A percentile compares a stretch with the other conserved stretches of the same genome.
These are phyloP conservation scores for Camarhynchus parvulus DNA, from an alignment of 2,113 vertebrate species.

Conservation along the genomic window DNA sequence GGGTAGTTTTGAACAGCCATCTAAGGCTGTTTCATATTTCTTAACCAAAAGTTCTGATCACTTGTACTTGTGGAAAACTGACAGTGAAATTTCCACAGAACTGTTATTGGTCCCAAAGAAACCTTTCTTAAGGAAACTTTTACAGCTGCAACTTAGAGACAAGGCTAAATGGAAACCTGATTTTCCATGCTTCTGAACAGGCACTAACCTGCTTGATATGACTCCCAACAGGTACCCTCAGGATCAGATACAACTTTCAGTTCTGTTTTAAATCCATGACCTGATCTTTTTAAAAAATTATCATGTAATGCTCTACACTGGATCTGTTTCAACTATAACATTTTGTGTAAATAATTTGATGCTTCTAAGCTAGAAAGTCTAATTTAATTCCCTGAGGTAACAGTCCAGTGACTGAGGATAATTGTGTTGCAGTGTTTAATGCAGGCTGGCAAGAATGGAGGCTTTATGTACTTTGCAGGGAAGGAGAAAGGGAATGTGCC, in stretches of 20 bases:
- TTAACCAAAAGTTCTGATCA: not conserved
- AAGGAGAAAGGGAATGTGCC: not conserved
- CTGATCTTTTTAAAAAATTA: not conserved
- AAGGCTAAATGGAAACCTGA: not conserved
- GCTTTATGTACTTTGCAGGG: not conserved
- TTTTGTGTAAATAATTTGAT: constrained; percentile 24
- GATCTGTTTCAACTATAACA: not conserved
- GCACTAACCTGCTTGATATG: not conserved
- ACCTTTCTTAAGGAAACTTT: not conserved
- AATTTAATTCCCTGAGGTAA: constrained; percentile 23
- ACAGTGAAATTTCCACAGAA: not conserved
- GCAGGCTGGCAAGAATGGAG: not conserved
- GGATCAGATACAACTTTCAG: not conserved
- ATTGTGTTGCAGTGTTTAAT: not conserved
- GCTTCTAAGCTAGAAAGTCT: constrained; percentile 8
- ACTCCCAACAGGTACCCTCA: not conserved
- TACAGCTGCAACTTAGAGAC: not conserved
- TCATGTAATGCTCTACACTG: not conserved
- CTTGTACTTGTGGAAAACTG: not conserved
- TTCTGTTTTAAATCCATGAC: constrained; percentile 14
- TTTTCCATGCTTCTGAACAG: not conserved
- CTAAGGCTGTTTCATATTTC: not conserved
- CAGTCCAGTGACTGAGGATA: not conserved
- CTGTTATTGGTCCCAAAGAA: not conserved
- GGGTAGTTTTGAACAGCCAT: not conserved